Base-by-base conservation (phyloP, 2,113 vertebrate genomes). In the Callopanchax toddi region DNA sequence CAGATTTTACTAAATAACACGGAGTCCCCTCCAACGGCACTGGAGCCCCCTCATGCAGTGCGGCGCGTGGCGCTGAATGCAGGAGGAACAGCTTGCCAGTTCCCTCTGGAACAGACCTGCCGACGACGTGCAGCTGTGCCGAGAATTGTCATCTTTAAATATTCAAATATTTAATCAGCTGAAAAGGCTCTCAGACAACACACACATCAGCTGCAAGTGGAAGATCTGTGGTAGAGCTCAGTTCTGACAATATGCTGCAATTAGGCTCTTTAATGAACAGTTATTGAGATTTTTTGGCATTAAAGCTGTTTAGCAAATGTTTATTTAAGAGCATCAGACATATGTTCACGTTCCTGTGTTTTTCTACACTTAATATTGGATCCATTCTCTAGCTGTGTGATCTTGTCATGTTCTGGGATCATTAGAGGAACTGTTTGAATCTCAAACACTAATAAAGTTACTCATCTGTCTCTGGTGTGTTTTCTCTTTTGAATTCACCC, bases 111-210 rank as follows among this genome's bases (percentile, higher is more conserved):
- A 78, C 55, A 57, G 82, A 87, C 86, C 89, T 88, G 85, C 80
- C 73, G 85, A 85, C 79, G 71, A 75, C 79, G 80, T 86, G 87
- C 91, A 93, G 89, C 91, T 93, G 89, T 89, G 85, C 75, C 71
- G 84, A 87, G 89, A 86, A 87, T 89, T 90, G 85, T 90, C 82
- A 78, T 88, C 89, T 87, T 90, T 88, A 93, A 90, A 92, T 91
- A 93, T 92, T 92, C 91, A 87, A 88, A 91, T 92, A 92, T 92
- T 92, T 91, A 92, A 92, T 92, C 82, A 90, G 79, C 76, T 75
- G 71, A 85, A 90, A 85, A 84, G 71, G 69, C 66, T 82, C 86
- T 88, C 71, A 76, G 68, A 73, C 70, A 67, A 49, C 25, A 42
- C 52, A 56, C 39, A 21, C 29, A 37, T 13, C 2, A 4, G 56